Evolutionary conservation across 1,140 invertebrate species (phyloP).

Genomic region (Hyles euphorbiae): DNA sequence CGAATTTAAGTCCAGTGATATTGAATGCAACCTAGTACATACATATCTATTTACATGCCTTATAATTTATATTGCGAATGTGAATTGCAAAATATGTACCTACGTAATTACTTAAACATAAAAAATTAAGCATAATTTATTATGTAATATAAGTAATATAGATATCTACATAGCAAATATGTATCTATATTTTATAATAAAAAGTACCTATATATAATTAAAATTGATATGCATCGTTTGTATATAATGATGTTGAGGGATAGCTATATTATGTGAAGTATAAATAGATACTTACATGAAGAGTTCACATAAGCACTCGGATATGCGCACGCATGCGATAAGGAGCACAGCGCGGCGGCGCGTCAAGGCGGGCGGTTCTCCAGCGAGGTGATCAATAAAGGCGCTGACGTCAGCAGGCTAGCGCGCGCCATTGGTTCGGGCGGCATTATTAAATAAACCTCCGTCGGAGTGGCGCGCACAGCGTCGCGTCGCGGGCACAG

Average conservation of each 20-base stretch:
- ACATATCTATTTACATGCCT: too few relatives aligned
- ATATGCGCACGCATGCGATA: slow-evolving; percentile 48
- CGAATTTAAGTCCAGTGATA: too few relatives aligned
- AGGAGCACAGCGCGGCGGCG: slow-evolving; percentile 31
- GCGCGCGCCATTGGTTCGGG: slow-evolving; percentile 63
- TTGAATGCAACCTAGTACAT: too few relatives aligned
- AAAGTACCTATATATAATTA: too few relatives aligned
- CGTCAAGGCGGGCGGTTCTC: slow-evolving; percentile 28
- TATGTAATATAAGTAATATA: too few relatives aligned
- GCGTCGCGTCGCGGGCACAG: slow-evolving; percentile 62
- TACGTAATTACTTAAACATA: too few relatives aligned
- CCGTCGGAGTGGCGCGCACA: slow-evolving; percentile 56
- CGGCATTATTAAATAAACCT: slow-evolving; percentile 70
- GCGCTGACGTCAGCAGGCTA: slow-evolving; percentile 63
- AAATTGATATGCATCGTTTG: not conserved
- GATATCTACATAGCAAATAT: too few relatives aligned
- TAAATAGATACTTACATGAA: too few relatives aligned
- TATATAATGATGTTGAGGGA: not conserved
- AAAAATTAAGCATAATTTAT: too few relatives aligned
- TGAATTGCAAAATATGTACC: too few relatives aligned
- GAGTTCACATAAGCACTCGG: slow-evolving; percentile 1
- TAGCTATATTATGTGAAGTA: not conserved
- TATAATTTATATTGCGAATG: too few relatives aligned
- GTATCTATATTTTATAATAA: too few relatives aligned
- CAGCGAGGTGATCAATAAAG: slow-evolving; percentile 53